Evolutionary conservation across 2,888 invertebrate genomes (phyloP).

Genomic region (Amphipoea lucens): DNA sequence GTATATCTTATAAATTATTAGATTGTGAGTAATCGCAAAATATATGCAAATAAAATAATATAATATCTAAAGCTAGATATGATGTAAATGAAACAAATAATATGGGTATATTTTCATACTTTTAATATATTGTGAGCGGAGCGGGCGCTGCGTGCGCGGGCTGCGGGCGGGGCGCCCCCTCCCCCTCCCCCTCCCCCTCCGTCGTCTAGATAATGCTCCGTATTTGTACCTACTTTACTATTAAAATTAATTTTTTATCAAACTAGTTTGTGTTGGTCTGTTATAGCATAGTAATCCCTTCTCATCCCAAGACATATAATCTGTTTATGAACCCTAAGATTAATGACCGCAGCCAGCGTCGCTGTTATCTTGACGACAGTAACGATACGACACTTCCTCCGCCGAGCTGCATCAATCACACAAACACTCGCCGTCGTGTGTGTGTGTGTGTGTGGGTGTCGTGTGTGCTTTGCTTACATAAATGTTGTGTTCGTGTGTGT

Average conservation of each 20-base stretch:
- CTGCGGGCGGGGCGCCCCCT: slow-evolving; percentile 29
- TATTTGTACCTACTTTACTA: slow-evolving; percentile 75
- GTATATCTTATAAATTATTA: slow-evolving; percentile 64
- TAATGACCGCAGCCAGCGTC: not conserved
- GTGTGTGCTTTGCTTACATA: slow-evolving; percentile 70
- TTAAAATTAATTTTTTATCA: slow-evolving; percentile 78
- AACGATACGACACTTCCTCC: not conserved
- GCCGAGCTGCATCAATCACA: not conserved
- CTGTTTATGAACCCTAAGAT: slow-evolving; percentile 1
- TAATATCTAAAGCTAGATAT: slow-evolving; percentile 65
- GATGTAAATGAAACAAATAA: slow-evolving; percentile 70
- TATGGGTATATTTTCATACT: slow-evolving; percentile 69
- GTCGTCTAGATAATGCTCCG: slow-evolving; percentile 66
- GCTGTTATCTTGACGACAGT: slow-evolving; percentile 9
- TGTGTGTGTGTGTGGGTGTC: slow-evolving; percentile 46
- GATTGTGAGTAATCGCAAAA: slow-evolving; percentile 60
- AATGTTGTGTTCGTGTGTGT: slow-evolving; percentile 54
- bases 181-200: slow-evolving; percentile 14
- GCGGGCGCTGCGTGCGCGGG: slow-evolving; percentile 31
- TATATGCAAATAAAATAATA: slow-evolving; percentile 57
- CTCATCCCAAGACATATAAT: slow-evolving; percentile 27
- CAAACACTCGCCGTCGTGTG: slow-evolving; percentile 17
- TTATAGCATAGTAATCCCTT: slow-evolving; percentile 49
- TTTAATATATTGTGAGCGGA: slow-evolving; percentile 70
- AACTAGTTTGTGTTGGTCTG: slow-evolving; percentile 67